These are phyloP conservation scores for Rhinichthys osculus DNA, from an alignment of 2,797 vertebrate species.

Conservation along the genomic window DNA sequence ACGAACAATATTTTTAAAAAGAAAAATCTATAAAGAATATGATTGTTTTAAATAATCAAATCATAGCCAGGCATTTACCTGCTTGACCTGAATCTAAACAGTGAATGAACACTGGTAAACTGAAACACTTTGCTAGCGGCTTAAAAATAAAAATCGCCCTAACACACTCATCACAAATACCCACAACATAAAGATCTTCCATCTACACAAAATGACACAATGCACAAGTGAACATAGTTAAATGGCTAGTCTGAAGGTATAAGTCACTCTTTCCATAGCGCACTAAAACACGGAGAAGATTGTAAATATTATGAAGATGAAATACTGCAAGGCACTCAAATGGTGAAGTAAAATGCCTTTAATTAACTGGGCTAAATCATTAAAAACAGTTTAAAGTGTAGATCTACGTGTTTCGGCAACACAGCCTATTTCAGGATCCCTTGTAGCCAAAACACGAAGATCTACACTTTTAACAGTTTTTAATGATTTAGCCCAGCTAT, in stretches of 20 bases:
- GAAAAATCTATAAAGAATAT: neutral
- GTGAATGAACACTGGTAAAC: neutral
- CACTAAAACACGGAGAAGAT: neutral
- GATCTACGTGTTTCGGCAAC: too few relatives aligned
- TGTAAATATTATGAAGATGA: too few relatives aligned
- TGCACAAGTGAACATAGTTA: neutral
- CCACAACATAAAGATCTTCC: neutral
- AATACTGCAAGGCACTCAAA: too few relatives aligned
- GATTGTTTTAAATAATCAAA: neutral
- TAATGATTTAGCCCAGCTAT: too few relatives aligned
- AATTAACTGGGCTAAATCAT: too few relatives aligned
- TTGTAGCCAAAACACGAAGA: too few relatives aligned
- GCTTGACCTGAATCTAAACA: neutral
- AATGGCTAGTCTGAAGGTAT: neutral
- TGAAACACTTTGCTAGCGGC: neutral
- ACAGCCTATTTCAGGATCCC: too few relatives aligned
- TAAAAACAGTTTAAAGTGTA: too few relatives aligned
- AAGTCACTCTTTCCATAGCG: neutral
- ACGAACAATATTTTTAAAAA: too few relatives aligned
- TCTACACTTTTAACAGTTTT: too few relatives aligned
- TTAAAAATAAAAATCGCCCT: neutral
- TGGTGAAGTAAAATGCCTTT: too few relatives aligned
- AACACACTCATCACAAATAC: neutral
- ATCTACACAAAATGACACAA: neutral
- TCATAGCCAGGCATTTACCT: neutral